Conservation (phyloP, 1,140 invertebrate species). For the Temnothorax curvispinosus region DNA sequence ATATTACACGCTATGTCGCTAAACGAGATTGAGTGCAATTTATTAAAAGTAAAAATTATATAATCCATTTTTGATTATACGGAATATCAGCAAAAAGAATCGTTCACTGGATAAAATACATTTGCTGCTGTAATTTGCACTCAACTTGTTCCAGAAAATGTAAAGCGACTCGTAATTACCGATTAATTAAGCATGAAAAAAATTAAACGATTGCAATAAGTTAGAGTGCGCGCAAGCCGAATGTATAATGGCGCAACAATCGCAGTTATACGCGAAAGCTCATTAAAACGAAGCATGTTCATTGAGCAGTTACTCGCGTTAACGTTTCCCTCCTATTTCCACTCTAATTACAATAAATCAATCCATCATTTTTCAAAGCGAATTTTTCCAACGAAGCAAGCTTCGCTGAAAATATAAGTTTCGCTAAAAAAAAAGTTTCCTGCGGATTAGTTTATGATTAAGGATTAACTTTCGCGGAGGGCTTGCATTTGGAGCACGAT, state of each 20-base stretch:
- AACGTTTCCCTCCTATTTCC: not conserved
- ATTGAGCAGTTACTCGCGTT: not conserved
- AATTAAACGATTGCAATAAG: conserved; percentile 3
- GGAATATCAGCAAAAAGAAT: not conserved
- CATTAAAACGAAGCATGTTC: conserved; percentile 19
- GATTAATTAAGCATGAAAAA: conserved; percentile 32
- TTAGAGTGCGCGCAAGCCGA: not conserved
- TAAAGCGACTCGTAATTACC: not conserved
- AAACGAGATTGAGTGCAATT: conserved; percentile 20
- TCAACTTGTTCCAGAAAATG: not conserved
- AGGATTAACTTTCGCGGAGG: not conserved
- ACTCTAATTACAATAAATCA: not conserved
- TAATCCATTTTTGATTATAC: conserved; percentile 14
- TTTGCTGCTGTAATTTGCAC: not conserved
- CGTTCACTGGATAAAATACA: not conserved
- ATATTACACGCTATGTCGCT: conserved; percentile 43
- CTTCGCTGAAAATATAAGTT: not conserved
- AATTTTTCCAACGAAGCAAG: not conserved
- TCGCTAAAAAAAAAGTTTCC: not conserved
- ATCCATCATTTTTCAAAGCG: not conserved
- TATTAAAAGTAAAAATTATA: conserved; percentile 41
- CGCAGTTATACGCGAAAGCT: not conserved
- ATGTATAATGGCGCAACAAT: not conserved
- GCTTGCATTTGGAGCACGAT: conserved; percentile 20
- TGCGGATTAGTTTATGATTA: conserved; percentile 28